phyloP scores from a whole-genome alignment of 2,113 vertebrate species.

The Dryoscopus gambensis region DNA sequence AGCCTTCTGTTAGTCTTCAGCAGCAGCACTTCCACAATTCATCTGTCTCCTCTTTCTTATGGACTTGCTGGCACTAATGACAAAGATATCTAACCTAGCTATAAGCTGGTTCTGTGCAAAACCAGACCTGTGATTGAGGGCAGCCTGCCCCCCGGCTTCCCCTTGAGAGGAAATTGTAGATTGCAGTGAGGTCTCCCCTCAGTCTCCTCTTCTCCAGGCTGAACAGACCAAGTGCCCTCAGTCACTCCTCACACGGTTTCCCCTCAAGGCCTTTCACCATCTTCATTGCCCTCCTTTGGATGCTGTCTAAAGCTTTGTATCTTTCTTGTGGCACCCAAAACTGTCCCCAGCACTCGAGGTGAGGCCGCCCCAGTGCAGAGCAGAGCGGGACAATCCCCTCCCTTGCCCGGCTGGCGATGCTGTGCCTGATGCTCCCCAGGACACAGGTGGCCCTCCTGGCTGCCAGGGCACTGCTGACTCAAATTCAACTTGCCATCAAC shows the following conservation, averaged over 20 bases:
- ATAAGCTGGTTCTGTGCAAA: neutral
- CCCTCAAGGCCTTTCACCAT: neutral
- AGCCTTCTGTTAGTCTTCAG: neutral
- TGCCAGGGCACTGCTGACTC: neutral
- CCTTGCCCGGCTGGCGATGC: rapidly evolving
- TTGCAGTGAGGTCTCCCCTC: neutral
- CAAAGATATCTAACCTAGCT: slow-evolving; percentile 14
- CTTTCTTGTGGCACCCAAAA: neutral
- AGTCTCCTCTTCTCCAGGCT: neutral
- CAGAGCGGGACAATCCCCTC: neutral
- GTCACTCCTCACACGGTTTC: neutral
- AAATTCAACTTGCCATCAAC: neutral
- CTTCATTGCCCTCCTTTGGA: neutral
- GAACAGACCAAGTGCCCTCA: neutral
- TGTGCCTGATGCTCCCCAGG: neutral
- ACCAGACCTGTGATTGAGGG: neutral
- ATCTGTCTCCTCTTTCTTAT: neutral
- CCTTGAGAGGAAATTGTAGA: rapidly evolving
- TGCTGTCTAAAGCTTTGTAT: neutral
- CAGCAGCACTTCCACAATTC: slow-evolving; percentile 26
- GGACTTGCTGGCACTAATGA: neutral
- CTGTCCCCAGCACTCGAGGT: rapidly evolving
- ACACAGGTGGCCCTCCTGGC: rapidly evolving
- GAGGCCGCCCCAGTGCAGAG: neutral
- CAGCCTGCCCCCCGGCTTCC: neutral